Evolutionary conservation across 92 coral and sea anemone species (phyloP).

Genomic region (Virgularia gustaviana): DNA sequence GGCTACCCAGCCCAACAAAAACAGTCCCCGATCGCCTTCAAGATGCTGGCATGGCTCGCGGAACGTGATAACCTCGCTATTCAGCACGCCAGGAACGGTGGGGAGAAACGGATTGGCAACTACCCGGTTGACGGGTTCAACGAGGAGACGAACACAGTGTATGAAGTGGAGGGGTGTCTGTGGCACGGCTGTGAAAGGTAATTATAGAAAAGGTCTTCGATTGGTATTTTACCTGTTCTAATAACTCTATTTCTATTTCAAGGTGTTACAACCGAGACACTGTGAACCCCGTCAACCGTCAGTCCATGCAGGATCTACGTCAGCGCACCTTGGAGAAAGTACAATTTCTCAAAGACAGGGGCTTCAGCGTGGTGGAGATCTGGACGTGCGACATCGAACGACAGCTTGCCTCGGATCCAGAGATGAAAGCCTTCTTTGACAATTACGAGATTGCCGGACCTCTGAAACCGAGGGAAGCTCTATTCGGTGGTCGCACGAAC

Average conservation of each 20-base stretch:
- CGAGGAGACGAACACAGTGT: constrained; percentile 6
- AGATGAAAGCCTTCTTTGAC: constrained; percentile 19
- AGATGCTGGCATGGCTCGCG: constrained; percentile 30
- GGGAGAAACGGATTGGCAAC: constrained; percentile 39
- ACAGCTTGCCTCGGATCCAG: neutral
- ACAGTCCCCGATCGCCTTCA: constrained; percentile 45
- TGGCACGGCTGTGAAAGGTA: constrained; percentile 11
- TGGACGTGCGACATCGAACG: constrained; percentile 47
- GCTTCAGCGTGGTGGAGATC: constrained; percentile 36
- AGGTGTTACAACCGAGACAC: constrained; percentile 28
- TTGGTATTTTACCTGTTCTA: too few relatives aligned
- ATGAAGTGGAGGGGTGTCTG: constrained; percentile 20
- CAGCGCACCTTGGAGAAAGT: constrained; percentile 30
- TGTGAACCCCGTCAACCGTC: constrained; percentile 11
- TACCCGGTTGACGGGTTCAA: constrained; percentile 28
- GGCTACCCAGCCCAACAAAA: constrained; percentile 48
- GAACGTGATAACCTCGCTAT: constrained; percentile 20
- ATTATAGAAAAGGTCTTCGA: too few relatives aligned
- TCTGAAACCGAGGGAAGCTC: too few relatives aligned
- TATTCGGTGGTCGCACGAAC: constrained; percentile 18
- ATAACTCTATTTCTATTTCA: too few relatives aligned
- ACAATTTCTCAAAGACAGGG: constrained; percentile 13
- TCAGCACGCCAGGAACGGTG: constrained; percentile 34
- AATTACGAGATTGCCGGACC: constrained; percentile 18
- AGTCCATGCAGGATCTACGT: constrained; percentile 41